A percentile compares a stretch with the other conserved stretches of the same genome.
These are phyloP conservation scores for Rousettus madagascariensis DNA, from an alignment of 2,797 vertebrate species.

Conservation along the genomic window DNA sequence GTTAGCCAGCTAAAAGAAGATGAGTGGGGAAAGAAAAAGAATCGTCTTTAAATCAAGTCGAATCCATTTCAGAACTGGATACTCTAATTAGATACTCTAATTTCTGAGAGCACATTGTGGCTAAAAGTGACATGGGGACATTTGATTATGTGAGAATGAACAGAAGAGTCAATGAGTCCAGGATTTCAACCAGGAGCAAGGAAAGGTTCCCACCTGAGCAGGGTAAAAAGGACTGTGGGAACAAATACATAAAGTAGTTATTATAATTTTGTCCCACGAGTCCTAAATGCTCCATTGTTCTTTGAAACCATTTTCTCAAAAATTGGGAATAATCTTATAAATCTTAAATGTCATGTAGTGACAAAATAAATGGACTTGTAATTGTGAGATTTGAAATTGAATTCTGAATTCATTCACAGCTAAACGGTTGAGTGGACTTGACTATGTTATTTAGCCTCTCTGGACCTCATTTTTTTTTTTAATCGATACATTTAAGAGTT, in stretches of 20 bases:
- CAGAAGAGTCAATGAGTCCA: background rate
- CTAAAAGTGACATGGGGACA: background rate
- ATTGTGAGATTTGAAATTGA: background rate
- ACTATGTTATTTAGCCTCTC: background rate
- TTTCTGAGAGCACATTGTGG: background rate
- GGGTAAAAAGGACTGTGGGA: background rate
- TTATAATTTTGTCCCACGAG: background rate
- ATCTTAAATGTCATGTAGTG: background rate
- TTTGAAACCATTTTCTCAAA: background rate
- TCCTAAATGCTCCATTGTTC: background rate
- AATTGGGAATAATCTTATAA: background rate
- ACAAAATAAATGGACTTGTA: background rate
- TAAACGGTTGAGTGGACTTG: background rate
- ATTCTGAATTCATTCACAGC: background rate
- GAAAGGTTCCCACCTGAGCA: background rate
- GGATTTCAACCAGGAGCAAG: background rate
- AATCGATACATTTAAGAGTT: background rate
- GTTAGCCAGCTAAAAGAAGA: background rate
- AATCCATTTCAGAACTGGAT: background rate
- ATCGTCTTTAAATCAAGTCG: background rate
- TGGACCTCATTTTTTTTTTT: background rate
- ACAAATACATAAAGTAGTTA: background rate
- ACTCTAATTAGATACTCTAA: background rate
- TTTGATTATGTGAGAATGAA: background rate
- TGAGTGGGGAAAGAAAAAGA: background rate